These are phyloP conservation scores for Syngnathus rostellatus DNA, from an alignment of 2,797 vertebrate genomes.

Conservation along the genomic window DNA sequence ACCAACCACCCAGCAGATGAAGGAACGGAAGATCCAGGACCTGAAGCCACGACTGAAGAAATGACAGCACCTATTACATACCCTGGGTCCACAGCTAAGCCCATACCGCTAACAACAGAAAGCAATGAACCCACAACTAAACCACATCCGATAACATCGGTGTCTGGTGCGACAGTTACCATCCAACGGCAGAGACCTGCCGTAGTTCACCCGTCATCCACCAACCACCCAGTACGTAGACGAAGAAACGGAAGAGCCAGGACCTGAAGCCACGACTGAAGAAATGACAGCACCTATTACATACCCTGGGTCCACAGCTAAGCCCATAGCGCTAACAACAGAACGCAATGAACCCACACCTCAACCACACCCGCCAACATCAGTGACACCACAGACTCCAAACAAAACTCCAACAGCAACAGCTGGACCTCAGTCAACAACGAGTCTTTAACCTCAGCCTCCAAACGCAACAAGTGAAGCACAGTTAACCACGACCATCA, in stretches of 20 bases:
- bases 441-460: not conserved
- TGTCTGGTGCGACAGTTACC: not conserved
- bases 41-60: not conserved
- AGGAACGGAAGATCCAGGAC: not conserved
- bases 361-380: constrained; percentile 5
- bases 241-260: not conserved
- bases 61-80: constrained; percentile 13
- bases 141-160: constrained; percentile 11
- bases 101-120: not conserved
- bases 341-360: not conserved
- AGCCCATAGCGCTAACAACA: constrained; percentile 7
- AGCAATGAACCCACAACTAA: not conserved
- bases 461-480: not conserved
- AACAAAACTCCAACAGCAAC: not conserved
- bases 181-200: not conserved
- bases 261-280: constrained; percentile 8
- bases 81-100: constrained; percentile 1
- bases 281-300: constrained; percentile 10
- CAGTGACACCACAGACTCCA: not conserved
- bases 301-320: not conserved
- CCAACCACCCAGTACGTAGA: constrained; percentile 14
- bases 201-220: not conserved
- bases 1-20: constrained; percentile 12
- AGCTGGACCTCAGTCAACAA: constrained; percentile 12
- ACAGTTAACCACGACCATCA: constrained; percentile 15